These are phyloP conservation scores for Gouania willdenowi DNA, from an alignment of 2,797 vertebrate genomes.

Conservation along the genomic window DNA sequence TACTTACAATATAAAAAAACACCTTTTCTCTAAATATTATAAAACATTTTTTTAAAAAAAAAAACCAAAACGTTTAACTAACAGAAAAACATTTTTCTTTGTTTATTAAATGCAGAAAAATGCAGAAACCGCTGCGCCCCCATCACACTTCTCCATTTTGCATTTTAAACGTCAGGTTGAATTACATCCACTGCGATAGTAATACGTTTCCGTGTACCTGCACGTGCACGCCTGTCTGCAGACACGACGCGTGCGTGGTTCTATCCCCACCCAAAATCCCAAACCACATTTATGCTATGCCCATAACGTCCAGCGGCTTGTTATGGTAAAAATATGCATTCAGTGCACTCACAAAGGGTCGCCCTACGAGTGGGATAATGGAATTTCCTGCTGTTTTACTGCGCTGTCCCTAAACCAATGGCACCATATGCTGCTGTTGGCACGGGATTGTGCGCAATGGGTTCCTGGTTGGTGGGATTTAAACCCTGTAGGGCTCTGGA, in stretches of 20 bases:
- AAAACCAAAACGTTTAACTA: too few species aligned
- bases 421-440: constrained; percentile 76
- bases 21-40: too few species aligned
- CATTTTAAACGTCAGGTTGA: neutral
- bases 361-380: constrained; percentile 70
- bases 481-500: too few species aligned
- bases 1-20: too few species aligned
- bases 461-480: constrained; percentile 28
- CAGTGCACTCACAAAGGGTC: constrained; percentile 50
- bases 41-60: too few species aligned
- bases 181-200: constrained; percentile 8
- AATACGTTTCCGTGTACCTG: constrained; percentile 1
- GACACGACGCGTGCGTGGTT: neutral
- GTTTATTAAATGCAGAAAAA: too few species aligned
- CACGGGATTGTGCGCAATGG: constrained; percentile 42
- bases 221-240: constrained; percentile 2
- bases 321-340: constrained; percentile 62
- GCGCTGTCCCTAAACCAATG: constrained; percentile 70
- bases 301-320: constrained; percentile 37
- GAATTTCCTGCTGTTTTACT: constrained; percentile 76
- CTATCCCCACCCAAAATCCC: constrained; percentile 17
- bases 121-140: neutral
- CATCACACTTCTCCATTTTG: neutral
- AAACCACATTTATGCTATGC: constrained; percentile 16
- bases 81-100: too few species aligned